These are phyloP conservation scores for Resseliella maxima DNA, from an alignment of 2,888 invertebrate species.

Conservation along the genomic window DNA sequence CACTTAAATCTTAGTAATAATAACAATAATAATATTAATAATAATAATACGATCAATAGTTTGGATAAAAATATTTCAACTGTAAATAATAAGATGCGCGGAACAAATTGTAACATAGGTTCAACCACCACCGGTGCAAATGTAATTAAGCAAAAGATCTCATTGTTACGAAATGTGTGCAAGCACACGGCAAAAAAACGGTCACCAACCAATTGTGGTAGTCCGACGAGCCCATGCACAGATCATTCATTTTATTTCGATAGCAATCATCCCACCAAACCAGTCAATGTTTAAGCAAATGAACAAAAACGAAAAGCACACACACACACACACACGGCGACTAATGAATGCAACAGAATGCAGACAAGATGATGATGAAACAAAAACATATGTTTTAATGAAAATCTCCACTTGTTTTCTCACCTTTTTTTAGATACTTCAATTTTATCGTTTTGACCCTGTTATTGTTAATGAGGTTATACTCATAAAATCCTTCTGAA, in stretches of 20 bases:
- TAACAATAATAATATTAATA: not conserved
- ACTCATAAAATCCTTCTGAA: not conserved
- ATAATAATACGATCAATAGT: not conserved
- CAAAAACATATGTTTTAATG: too few relatives aligned
- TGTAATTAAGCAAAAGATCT: constrained; percentile 53
- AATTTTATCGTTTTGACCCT: constrained; percentile 2
- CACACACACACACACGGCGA: not conserved
- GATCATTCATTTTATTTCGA: constrained; percentile 4
- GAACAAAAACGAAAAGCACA: not conserved
- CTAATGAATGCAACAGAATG: not conserved
- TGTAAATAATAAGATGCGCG: not conserved
- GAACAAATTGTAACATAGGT: not conserved
- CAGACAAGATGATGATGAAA: too few relatives aligned
- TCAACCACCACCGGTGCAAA: not conserved
- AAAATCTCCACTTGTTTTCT: not conserved
- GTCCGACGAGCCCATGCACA: constrained; percentile 3
- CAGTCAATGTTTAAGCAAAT: constrained; percentile 4
- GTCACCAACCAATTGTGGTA: constrained; percentile 39
- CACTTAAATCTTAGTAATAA: constrained; percentile 17
- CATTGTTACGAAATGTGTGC: not conserved
- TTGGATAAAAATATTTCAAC: not conserved
- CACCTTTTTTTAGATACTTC: not conserved
- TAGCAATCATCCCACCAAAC: not conserved
- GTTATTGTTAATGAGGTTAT: not conserved
- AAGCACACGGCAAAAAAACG: constrained; percentile 11